Base-by-base conservation (phyloP, 2,113 vertebrate genomes). In the Varanus komodoensis region DNA sequence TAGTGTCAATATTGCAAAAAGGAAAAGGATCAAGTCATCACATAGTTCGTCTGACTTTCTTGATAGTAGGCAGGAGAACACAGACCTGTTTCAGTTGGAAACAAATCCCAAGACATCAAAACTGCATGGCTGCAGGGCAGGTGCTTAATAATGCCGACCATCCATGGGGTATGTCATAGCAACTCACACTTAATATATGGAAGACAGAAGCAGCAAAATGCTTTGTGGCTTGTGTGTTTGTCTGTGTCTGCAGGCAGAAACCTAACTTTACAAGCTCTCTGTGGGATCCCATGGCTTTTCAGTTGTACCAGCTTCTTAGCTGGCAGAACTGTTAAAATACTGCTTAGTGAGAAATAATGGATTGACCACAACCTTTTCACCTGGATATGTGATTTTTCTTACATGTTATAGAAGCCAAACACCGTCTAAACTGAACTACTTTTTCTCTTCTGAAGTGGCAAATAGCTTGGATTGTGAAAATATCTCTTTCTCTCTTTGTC, bases 261-360 rank as follows among this genome's bases (percentile, higher is more conserved):
- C n/a, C 79, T 73, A 50, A 44, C 21, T 82, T 57, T 71, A 29
- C 25, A 57, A 38, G 73, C 32, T 57, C 67, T 82, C 50, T 57
- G 32, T 57, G 48, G 48, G 34, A 21, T 54, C 38, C 32, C 34
- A 15, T 82, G 68, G 32, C 19, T 69, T 15, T 54, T 68, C 44
- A 54, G n/a, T 38, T 54, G 52, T 81, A 77, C 12, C 64, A 52
- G 57, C 34, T 67, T 52, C 61, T 89, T 34, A 79, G 23, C 52
- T 78, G 32, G 4, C 67, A 4, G 44, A 89, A 84, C 27, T 78
- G 61, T 32, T 79, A 79, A 85, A 89, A 89, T 85, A 69, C n/a
- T 68, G 25, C 74, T 89, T 61, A 85, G 32, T 71, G 82, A 85
- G 44, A 68, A 84, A 89, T 78, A 78, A 84, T 29, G 44, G 21